Percentiles rank a stretch among this genome's conserved stretches.
Conservation (phyloP, 2,797 vertebrate species). For the Delichon dasypus region DNA sequence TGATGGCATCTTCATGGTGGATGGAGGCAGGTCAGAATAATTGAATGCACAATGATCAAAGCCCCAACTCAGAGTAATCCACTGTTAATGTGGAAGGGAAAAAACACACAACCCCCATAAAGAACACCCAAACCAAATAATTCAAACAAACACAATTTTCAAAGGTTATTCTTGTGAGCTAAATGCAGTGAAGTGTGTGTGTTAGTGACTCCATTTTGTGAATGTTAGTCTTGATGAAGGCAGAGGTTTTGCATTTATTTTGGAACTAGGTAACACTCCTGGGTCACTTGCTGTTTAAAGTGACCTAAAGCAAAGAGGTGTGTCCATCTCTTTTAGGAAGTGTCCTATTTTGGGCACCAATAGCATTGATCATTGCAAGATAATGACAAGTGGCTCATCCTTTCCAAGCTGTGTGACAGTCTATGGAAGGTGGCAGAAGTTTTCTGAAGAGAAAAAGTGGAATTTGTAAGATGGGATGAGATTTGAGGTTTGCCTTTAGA, state of each 20-base stretch:
- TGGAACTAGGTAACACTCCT: neutral
- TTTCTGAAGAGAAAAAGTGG: neutral
- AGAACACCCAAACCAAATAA: neutral
- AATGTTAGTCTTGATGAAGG: neutral
- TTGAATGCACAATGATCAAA: neutral
- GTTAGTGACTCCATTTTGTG: slow-evolving; percentile 28
- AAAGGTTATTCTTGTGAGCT: neutral
- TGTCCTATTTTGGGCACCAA: neutral
- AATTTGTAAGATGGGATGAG: neutral
- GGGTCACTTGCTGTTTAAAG: neutral
- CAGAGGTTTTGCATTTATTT: neutral
- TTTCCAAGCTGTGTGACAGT: neutral
- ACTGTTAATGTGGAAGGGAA: neutral
- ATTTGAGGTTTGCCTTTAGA: neutral
- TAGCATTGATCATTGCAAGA: neutral
- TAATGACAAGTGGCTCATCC: neutral
- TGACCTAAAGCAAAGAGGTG: neutral
- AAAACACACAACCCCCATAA: accelerated
- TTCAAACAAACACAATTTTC: neutral
- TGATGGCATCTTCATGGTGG: neutral
- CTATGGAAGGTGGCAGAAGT: neutral
- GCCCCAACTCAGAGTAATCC: neutral
- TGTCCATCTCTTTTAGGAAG: neutral
- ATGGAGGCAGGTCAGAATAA: neutral
- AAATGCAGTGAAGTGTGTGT: neutral